These are phyloP conservation scores for Megalurothrips usitatus DNA, from an alignment of 2,888 invertebrate species.

Conservation along the genomic window DNA sequence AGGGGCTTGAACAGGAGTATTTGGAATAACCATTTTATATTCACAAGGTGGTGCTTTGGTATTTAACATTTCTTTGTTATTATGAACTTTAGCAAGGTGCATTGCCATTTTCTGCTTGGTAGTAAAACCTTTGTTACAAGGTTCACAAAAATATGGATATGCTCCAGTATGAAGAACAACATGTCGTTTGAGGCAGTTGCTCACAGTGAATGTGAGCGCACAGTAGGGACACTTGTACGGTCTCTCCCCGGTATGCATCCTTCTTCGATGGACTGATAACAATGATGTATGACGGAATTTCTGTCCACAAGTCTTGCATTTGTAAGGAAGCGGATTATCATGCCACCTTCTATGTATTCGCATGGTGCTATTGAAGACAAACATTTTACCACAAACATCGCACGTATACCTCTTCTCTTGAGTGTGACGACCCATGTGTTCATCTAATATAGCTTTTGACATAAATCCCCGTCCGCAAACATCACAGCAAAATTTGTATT, in stretches of 20 bases:
- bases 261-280: constrained; percentile 43
- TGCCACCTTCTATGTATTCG: constrained; percentile 40
- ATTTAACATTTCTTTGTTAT: constrained; percentile 34
- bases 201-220: constrained; percentile 47
- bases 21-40: constrained; percentile 37
- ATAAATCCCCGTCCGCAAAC: constrained; percentile 38
- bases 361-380: constrained; percentile 38
- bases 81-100: constrained; percentile 37
- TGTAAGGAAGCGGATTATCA: constrained; percentile 38
- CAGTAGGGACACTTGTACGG: constrained; percentile 50
- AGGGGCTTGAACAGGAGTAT: constrained; percentile 28
- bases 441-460: constrained; percentile 38
- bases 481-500: constrained; percentile 38
- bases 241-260: constrained; percentile 49
- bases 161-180: constrained; percentile 41
- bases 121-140: constrained; percentile 38
- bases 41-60: constrained; percentile 34
- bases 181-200: constrained; percentile 48
- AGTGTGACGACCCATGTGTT: constrained; percentile 38
- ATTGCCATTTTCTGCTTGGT: constrained; percentile 36
- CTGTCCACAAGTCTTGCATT: constrained; percentile 37
- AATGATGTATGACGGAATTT: constrained; percentile 38
- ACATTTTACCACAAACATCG: constrained; percentile 39
- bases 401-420: constrained; percentile 39
- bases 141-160: constrained; percentile 37